These are phyloP conservation scores for Schizotus pectinicornis DNA, from an alignment of 2,888 invertebrate species.

Conservation along the genomic window DNA sequence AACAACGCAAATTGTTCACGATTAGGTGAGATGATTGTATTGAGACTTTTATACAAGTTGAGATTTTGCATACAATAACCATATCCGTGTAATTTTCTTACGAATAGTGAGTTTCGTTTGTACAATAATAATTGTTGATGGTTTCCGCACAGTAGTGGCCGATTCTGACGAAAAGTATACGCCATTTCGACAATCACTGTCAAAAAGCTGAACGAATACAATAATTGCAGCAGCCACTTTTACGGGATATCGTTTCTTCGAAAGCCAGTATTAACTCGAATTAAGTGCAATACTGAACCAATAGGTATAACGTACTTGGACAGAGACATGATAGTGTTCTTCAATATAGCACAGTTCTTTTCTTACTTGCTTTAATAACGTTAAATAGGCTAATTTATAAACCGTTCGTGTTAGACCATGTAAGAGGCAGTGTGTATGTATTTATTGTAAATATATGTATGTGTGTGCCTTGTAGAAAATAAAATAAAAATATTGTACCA, in stretches of 20 bases:
- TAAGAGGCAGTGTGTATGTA: slow-evolving; percentile 51
- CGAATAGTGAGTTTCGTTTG: not conserved
- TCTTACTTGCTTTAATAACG: slow-evolving; percentile 37
- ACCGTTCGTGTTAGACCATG: slow-evolving; percentile 38
- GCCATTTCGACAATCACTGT: slow-evolving; percentile 53
- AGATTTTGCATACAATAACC: slow-evolving; percentile 13
- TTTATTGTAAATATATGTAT: slow-evolving; percentile 63
- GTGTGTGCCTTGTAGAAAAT: slow-evolving; percentile 75
- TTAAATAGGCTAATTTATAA: slow-evolving; percentile 36
- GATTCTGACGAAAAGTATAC: slow-evolving; percentile 44
- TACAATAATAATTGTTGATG: too few species aligned
- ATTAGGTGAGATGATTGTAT: slow-evolving; percentile 8
- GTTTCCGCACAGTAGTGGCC: slow-evolving; percentile 10
- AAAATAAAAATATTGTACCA: slow-evolving; percentile 55
- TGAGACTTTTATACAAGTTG: slow-evolving; percentile 23
- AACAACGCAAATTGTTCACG: slow-evolving; percentile 11
- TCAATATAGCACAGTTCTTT: slow-evolving; percentile 35
- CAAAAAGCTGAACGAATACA: slow-evolving; percentile 34
- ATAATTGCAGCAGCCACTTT: not conserved
- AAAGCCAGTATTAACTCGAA: slow-evolving; percentile 23
- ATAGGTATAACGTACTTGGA: slow-evolving; percentile 12
- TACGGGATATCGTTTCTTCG: slow-evolving; percentile 10
- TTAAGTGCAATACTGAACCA: slow-evolving; percentile 25
- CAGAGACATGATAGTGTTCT: not conserved
- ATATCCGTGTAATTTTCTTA: slow-evolving; percentile 20